Base-by-base conservation (phyloP, 2,888 invertebrate species). In the Cryptosula pallasiana region DNA sequence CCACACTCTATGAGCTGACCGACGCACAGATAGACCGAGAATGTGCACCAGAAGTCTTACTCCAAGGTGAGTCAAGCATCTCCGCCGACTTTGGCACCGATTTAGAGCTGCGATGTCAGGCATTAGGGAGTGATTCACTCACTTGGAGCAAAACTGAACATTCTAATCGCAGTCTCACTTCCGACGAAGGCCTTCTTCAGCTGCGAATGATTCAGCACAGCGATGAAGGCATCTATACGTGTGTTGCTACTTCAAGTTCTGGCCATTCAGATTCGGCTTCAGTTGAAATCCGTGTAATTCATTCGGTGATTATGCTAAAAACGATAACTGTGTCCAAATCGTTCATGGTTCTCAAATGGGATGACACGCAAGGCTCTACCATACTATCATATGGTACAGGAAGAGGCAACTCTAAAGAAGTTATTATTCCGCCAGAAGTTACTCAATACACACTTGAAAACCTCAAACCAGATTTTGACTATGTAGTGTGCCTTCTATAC, bases 321-420 rank as follows among this genome's bases (percentile, higher is more conserved):
- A 63, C 63, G n/a, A 5, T 63, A 25, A 27, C 63, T 32, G 27
- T 63, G 27, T 63, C 63, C 32, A 63, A 63, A n/a, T 32, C 63
- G 2, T 63, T 63, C 32, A n/a, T 63, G 5, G 63, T 63, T 25
- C 13, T 63, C 13, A 20, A 63, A 32, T 63, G 63, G 63, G 32
- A 32, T 32, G 29, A 32, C 32, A 13, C 63, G 27, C 25, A 32
- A 25, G 63, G 63, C 9, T 25, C 63, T 27, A 25, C 25, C 16
- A 13, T 63, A 2, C 2, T 63, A 13, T 63, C 32, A 27, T 63
- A 63, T n/a, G 27, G 29, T 2, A 32, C 32, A 63, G 32, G 32
- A 5, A 34, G 32, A 5, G 63, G 63, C 13, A 29, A 20, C 27
- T 5, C 32, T 13, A 25, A 63, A 27, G 63, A 63, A 34, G 32